These are phyloP conservation scores for Acanthosoma haemorrhoidale DNA, from an alignment of 2,888 invertebrate genomes.

Conservation along the genomic window DNA sequence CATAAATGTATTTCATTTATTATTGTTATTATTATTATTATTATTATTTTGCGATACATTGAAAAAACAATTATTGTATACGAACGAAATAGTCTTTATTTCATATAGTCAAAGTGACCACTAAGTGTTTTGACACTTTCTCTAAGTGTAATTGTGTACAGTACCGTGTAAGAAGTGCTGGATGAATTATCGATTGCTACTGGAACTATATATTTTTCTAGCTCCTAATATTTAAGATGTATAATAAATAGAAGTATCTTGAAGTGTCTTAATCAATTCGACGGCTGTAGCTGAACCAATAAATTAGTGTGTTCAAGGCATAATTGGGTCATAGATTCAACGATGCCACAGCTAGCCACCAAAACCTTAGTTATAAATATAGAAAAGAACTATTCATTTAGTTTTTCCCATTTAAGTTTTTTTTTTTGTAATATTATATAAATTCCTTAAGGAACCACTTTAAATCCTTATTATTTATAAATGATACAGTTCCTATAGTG, in stretches of 20 bases:
- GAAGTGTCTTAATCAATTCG: constrained; percentile 19
- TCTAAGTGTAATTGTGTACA: constrained; percentile 2
- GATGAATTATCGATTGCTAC: not conserved
- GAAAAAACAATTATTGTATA: constrained; percentile 27
- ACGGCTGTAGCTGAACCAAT: constrained; percentile 20
- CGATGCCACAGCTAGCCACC: not conserved
- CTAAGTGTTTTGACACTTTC: not conserved
- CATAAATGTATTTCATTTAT: constrained; percentile 12
- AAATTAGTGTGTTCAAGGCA: constrained; percentile 22
- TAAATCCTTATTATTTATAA: not conserved
- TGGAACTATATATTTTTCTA: constrained; percentile 23
- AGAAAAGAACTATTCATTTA: not conserved
- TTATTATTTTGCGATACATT: too few relatives aligned
- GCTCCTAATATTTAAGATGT: constrained; percentile 11
- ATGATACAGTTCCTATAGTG: constrained; percentile 21
- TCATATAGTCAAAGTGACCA: constrained; percentile 22
- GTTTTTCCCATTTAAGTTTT: not conserved
- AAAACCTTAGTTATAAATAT: constrained; percentile 11
- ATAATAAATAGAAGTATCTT: not conserved
- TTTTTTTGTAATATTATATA: not conserved
- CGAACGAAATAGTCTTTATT: constrained; percentile 25
- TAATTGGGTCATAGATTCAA: constrained; percentile 4
- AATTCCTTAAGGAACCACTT: not conserved
- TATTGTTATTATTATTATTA: too few relatives aligned
- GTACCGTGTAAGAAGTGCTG: not conserved